Evolutionary conservation across 2,888 invertebrate species (phyloP).

Genomic region (Xestia sexstrigata): DNA sequence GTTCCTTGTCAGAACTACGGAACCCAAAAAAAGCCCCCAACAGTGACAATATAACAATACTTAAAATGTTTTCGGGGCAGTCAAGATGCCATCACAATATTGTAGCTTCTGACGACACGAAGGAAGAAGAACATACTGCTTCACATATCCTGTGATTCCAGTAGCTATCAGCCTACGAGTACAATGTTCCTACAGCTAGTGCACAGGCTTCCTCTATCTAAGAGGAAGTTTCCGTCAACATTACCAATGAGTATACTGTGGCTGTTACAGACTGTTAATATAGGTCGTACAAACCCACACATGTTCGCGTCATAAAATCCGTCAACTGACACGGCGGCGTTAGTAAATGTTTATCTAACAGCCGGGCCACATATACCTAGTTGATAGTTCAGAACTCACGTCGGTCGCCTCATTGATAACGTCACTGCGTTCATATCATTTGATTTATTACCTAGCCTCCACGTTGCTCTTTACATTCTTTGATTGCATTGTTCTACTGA

Average conservation of each 20-base stretch:
- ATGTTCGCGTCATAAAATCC: conserved; percentile 40
- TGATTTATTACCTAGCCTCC: conserved; percentile 57
- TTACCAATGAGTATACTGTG: conserved; percentile 11
- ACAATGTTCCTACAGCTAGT: neutral
- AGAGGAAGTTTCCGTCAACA: conserved; percentile 2
- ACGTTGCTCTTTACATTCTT: conserved; percentile 41
- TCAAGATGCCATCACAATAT: neutral
- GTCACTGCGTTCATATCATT: conserved; percentile 53
- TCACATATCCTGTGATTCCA: neutral
- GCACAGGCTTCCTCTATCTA: neutral
- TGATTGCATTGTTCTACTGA: conserved; percentile 59
- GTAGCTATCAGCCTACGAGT: neutral
- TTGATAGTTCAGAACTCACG: conserved; percentile 26
- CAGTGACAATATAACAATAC: neutral
- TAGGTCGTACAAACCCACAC: conserved; percentile 23
- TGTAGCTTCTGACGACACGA: neutral
- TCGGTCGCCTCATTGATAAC: conserved; percentile 47
- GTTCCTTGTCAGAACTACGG: too few relatives aligned
- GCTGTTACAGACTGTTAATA: conserved; percentile 7
- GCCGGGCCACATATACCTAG: conserved; percentile 29
- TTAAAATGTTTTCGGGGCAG: neutral
- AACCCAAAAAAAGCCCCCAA: too few relatives aligned
- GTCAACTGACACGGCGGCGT: conserved; percentile 24
- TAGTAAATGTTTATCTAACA: conserved; percentile 50
- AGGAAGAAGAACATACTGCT: neutral